Evolutionary conservation across 2,888 invertebrate species (phyloP).

Genomic region (Halocaridina rubra): DNA sequence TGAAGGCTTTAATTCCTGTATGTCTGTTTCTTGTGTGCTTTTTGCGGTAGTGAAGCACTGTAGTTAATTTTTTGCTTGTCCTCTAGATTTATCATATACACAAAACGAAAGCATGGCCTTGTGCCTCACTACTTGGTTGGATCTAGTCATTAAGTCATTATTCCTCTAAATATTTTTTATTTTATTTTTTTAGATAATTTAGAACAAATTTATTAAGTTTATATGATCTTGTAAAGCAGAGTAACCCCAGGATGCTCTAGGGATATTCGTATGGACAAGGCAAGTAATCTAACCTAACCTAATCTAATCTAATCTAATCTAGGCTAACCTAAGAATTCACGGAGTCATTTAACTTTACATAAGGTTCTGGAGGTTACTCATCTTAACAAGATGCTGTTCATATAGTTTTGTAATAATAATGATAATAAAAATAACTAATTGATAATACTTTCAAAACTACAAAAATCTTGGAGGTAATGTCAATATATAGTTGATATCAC

Average conservation of each 20-base stretch:
- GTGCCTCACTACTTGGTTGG: slow-evolving; percentile 52
- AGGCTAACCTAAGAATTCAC: no score
- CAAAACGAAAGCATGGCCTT: slow-evolving; percentile 28
- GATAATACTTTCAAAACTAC: slow-evolving; percentile 6
- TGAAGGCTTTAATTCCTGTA: slow-evolving; percentile 34
- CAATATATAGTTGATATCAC: no score
- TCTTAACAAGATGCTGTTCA: no score
- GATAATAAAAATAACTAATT: neutral
- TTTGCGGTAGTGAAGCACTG: slow-evolving; percentile 46
- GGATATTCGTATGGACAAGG: no score
- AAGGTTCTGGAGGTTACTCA: no score
- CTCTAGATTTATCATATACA: slow-evolving; percentile 30
- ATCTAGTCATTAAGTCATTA: slow-evolving; percentile 20
- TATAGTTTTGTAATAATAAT: neutral
- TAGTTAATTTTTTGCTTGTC: slow-evolving; percentile 48
- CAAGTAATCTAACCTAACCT: no score
- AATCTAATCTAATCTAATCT: no score
- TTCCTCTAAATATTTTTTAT: neutral
- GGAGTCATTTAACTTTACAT: no score
- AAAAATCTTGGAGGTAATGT: slow-evolving; percentile 16
- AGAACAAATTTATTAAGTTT: neutral
- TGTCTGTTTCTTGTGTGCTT: slow-evolving; percentile 52
- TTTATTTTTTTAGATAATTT: neutral
- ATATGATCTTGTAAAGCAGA: no score
- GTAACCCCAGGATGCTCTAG: no score